phyloP scores from a whole-genome alignment of 2,113 vertebrate genomes.

The Butorides virescens region DNA sequence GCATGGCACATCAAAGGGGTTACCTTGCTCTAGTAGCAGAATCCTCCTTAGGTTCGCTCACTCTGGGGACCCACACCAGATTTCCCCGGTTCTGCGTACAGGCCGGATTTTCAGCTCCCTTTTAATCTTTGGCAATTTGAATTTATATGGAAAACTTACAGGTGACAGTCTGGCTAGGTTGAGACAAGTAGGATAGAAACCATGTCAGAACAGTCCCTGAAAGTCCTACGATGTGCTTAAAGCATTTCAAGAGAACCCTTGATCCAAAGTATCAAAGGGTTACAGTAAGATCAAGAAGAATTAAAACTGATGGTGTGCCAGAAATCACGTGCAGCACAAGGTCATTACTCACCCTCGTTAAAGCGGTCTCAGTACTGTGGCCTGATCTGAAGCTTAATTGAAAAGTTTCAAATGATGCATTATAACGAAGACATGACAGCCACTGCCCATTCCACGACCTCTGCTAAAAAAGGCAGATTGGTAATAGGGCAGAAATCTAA shows the following conservation, averaged over 20 bases:
- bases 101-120: conserved; percentile 65
- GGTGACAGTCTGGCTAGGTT: conserved; percentile 69
- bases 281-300: conserved; percentile 82
- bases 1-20: conserved; percentile 70
- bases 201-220: conserved; percentile 71
- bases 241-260: conserved; percentile 78
- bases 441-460: conserved; percentile 76
- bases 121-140: conserved; percentile 83
- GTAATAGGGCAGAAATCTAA: conserved; percentile 73
- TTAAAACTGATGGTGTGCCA: conserved; percentile 81
- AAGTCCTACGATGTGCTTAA: conserved; percentile 73
- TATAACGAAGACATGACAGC: conserved; percentile 77
- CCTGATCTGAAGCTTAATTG: conserved; percentile 82
- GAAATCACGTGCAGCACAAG: conserved; percentile 78
- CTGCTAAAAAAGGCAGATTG: conserved; percentile 72
- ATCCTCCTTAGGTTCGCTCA: conserved; percentile 55
- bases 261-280: conserved; percentile 82
- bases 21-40: conserved; percentile 46
- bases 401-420: conserved; percentile 80
- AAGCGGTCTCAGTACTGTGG: conserved; percentile 74
- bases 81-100: conserved; percentile 46
- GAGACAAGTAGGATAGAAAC: conserved; percentile 74
- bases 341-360: conserved; percentile 80
- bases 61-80: conserved; percentile 67
- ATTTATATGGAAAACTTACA: conserved; percentile 73